phyloP scores from a whole-genome alignment of 1,140 invertebrate species.

The Sycophila sp. region DNA sequence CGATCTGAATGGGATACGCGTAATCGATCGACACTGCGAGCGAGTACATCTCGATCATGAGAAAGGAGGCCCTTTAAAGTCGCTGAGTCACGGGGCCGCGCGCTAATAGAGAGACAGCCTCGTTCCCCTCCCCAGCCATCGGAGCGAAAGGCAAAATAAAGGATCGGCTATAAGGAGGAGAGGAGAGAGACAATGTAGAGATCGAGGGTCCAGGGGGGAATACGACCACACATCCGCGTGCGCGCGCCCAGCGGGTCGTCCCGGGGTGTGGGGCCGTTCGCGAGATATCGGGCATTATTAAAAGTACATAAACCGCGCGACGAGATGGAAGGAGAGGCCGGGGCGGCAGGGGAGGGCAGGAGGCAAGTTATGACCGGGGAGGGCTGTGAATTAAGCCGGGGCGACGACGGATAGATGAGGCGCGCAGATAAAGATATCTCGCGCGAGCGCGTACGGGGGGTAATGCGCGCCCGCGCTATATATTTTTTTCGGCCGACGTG shows the following conservation, averaged over 20 bases:
- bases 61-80: slow-evolving; percentile 10
- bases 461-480: slow-evolving; percentile 15
- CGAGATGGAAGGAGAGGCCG: slow-evolving; percentile 38
- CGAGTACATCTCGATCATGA: not conserved
- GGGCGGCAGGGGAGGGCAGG: slow-evolving; percentile 48
- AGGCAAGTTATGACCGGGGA: slow-evolving; percentile 57
- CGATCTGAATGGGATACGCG: slow-evolving; percentile 17
- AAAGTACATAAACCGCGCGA: slow-evolving; percentile 64
- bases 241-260: slow-evolving; percentile 53
- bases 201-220: slow-evolving; percentile 43
- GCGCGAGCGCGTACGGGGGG: not conserved
- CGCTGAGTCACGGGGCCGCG: slow-evolving; percentile 35
- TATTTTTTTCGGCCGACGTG: slow-evolving; percentile 27
- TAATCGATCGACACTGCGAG: slow-evolving; percentile 30
- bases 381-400: slow-evolving; percentile 62
- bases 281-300: slow-evolving; percentile 65
- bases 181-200: slow-evolving; percentile 51
- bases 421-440: slow-evolving; percentile 19
- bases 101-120: slow-evolving; percentile 29
- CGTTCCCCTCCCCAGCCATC: too few relatives aligned
- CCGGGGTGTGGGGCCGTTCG: slow-evolving; percentile 47
- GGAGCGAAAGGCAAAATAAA: slow-evolving; percentile 39
- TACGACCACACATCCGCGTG: slow-evolving; percentile 58
- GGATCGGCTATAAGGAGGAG: slow-evolving; percentile 26
- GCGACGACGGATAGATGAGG: slow-evolving; percentile 45